Evolutionary conservation across 2,113 vertebrate species (phyloP).

Genomic region (Morone saxatilis): DNA sequence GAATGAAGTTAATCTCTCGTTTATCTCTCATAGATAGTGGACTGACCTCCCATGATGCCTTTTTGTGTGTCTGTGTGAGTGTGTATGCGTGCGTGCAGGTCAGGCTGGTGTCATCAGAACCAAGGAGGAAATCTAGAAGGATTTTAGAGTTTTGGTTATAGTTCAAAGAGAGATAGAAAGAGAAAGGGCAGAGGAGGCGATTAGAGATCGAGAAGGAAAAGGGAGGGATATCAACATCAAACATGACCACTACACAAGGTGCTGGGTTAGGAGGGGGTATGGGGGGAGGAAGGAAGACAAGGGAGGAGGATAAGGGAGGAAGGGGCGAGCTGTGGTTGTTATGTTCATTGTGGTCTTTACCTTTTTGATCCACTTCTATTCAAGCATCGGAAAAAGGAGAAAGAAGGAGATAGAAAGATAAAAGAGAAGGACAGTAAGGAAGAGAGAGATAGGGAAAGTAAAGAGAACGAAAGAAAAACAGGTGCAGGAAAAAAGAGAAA

Average conservation of each 20-base stretch:
- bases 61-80: slow-evolving; percentile 33
- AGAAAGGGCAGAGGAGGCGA: slow-evolving; percentile 66
- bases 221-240: slow-evolving; percentile 89
- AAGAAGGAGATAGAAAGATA: slow-evolving; percentile 89
- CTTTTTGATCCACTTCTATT: slow-evolving; percentile 99
- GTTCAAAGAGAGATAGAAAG: slow-evolving; percentile 72
- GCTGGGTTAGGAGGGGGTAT: slow-evolving; percentile 89
- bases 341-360: slow-evolving; percentile 95
- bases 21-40: slow-evolving; percentile 77
- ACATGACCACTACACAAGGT: slow-evolving; percentile 93
- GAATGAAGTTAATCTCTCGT: slow-evolving; percentile 68
- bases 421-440: slow-evolving; percentile 80
- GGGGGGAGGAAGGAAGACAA: slow-evolving; percentile 69
- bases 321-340: slow-evolving; percentile 88
- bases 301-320: slow-evolving; percentile 74
- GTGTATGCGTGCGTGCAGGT: slow-evolving; percentile 71
- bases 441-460: slow-evolving; percentile 84
- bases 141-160: slow-evolving; percentile 86
- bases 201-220: slow-evolving; percentile 71
- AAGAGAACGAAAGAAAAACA: slow-evolving; percentile 90
- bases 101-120: slow-evolving; percentile 82
- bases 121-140: slow-evolving; percentile 83
- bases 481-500: slow-evolving; percentile 91
- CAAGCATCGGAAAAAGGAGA: slow-evolving; percentile 96
- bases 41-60: slow-evolving; percentile 42